These are phyloP conservation scores for Nyctibius grandis DNA, from an alignment of 2,797 vertebrate species.

Conservation along the genomic window DNA sequence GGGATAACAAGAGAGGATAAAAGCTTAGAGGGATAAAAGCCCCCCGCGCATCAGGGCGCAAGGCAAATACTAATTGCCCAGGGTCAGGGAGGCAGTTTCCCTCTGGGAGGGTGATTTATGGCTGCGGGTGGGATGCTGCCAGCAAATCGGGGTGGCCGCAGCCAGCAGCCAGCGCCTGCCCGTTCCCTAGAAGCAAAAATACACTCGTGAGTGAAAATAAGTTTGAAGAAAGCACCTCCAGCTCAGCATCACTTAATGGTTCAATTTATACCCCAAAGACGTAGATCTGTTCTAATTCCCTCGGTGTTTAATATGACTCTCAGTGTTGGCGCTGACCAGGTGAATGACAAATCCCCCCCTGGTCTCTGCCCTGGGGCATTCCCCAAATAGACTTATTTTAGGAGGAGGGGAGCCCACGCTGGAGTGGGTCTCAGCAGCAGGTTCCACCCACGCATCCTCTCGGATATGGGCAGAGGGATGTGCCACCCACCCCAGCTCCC, in stretches of 20 bases:
- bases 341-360: neutral
- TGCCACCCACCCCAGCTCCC: neutral
- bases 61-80: neutral
- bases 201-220: neutral
- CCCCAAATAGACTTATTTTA: neutral
- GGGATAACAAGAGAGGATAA: constrained; percentile 26
- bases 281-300: neutral
- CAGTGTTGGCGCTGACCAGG: accelerated
- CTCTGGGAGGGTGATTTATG: neutral
- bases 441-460: accelerated
- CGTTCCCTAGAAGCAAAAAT: neutral
- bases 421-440: neutral
- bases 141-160: neutral
- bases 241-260: neutral
- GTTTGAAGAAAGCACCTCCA: neutral
- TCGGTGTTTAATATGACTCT: neutral
- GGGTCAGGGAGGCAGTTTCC: neutral
- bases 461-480: neutral
- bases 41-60: neutral
- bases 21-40: neutral
- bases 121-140: neutral
- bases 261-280: neutral
- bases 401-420: neutral
- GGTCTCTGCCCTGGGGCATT: accelerated
- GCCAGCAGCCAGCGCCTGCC: neutral